These are phyloP conservation scores for Sclerurus mexicanus DNA, from an alignment of 2,113 vertebrate species.

Conservation along the genomic window DNA sequence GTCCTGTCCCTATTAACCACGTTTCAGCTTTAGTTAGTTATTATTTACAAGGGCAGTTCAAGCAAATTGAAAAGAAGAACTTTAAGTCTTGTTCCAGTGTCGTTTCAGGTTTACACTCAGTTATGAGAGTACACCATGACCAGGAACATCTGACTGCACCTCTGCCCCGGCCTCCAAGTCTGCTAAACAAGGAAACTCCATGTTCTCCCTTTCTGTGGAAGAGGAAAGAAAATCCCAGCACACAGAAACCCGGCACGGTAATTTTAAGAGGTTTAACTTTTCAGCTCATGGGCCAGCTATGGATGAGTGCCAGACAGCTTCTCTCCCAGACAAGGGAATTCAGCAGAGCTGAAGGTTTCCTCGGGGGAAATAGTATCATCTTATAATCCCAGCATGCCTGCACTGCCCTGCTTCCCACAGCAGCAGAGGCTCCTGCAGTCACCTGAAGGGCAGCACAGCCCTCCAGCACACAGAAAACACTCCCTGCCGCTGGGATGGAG, in stretches of 20 bases:
- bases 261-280: slow-evolving; percentile 42
- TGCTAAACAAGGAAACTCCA: neutral
- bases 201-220: neutral
- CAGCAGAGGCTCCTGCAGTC: neutral
- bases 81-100: neutral
- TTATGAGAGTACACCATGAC: neutral
- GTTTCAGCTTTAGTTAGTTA: neutral
- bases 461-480: neutral
- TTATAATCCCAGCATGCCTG: neutral
- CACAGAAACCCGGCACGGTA: neutral
- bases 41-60: neutral
- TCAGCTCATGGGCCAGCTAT: neutral
- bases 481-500: rapidly evolving
- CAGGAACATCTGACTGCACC: neutral
- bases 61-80: neutral
- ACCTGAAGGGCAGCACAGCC: neutral
- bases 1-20: neutral
- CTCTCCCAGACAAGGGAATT: neutral
- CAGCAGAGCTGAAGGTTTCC: slow-evolving; percentile 9
- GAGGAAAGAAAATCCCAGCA: neutral
- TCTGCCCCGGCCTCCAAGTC: neutral
- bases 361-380: neutral
- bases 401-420: neutral
- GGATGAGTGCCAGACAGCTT: slow-evolving; percentile 22
- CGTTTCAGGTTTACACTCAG: neutral